phyloP scores from a whole-genome alignment of 2,113 vertebrate species.

The Labrus mixtus region DNA sequence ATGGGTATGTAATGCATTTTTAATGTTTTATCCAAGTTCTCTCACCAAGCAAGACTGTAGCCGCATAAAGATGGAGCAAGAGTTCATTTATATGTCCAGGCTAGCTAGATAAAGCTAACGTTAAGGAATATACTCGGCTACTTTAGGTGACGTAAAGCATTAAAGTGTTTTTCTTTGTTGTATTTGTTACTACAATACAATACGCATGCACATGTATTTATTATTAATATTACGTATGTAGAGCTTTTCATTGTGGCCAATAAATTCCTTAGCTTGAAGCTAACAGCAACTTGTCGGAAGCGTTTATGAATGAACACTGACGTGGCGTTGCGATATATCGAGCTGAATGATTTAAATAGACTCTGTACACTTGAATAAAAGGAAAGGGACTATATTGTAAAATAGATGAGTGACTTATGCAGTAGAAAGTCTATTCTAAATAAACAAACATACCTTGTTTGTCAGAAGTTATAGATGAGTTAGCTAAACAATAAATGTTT shows the following conservation, averaged over 20 bases:
- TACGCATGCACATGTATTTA: rapidly evolving
- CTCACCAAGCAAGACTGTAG: not conserved
- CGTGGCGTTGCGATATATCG: slow-evolving; percentile 73
- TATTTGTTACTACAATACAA: rapidly evolving
- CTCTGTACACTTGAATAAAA: not conserved
- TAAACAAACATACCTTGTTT: not conserved
- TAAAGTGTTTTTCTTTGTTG: too few species aligned
- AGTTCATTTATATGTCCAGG: not conserved
- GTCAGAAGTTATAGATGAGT: not conserved
- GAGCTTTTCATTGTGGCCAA: not conserved
- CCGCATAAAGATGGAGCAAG: not conserved
- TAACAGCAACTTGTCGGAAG: slow-evolving; percentile 49
- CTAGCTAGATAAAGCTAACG: slow-evolving; percentile 34
- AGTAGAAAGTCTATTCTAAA: not conserved
- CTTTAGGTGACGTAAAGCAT: not conserved
- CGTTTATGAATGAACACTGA: slow-evolving; percentile 76
- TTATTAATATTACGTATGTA: not conserved
- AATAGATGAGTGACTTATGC: too few species aligned
- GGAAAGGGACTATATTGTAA: not conserved
- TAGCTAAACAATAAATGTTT: not conserved
- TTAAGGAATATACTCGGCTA: not conserved
- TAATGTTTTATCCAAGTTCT: not conserved
- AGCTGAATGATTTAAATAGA: too few species aligned
- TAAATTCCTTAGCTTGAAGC: slow-evolving; percentile 2
- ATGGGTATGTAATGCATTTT: slow-evolving; percentile 72